A percentile compares a stretch with the other conserved stretches of the same genome.
Conservation (phyloP, 2,113 vertebrate genomes). For the Corythornis vintsioides region DNA sequence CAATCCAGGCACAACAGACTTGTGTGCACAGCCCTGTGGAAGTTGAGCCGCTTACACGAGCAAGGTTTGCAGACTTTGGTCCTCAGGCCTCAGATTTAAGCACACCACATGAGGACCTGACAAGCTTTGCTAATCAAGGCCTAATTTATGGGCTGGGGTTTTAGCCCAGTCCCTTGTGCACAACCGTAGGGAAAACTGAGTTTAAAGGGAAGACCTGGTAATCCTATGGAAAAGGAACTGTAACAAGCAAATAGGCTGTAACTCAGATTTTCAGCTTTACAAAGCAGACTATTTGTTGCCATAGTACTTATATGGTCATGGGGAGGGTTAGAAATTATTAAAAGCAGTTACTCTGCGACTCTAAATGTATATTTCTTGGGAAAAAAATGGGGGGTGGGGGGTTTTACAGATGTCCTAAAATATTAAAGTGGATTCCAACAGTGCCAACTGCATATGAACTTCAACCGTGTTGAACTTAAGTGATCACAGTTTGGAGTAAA, state of each 20-base stretch:
- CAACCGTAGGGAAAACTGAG: neutral
- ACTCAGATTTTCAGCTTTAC: neutral
- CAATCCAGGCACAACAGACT: slow-evolving; percentile 27
- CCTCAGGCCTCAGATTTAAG: slow-evolving; percentile 9
- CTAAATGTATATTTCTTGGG: neutral
- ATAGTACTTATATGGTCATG: neutral
- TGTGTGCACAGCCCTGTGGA: neutral
- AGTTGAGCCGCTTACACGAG: neutral
- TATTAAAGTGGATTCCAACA: neutral
- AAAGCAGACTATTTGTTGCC: neutral
- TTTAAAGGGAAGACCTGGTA: slow-evolving; percentile 14
- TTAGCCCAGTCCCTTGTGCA: neutral
- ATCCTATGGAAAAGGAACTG: neutral
- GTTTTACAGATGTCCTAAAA: neutral
- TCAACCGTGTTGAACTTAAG: slow-evolving; percentile 24
- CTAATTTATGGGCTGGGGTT: neutral
- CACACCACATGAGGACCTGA: neutral
- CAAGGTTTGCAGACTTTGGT: slow-evolving; percentile 46
- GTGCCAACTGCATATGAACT: slow-evolving; percentile 16
- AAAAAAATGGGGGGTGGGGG: neutral
- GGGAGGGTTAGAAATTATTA: neutral
- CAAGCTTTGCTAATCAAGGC: neutral
- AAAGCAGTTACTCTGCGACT: neutral
- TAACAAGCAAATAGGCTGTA: neutral
- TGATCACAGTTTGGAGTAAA: slow-evolving; percentile 13